Percentiles rank a stretch among this genome's conserved stretches.
phyloP scores from a whole-genome alignment of 2,797 vertebrate genomes.

The Aulostomus chinensis region DNA sequence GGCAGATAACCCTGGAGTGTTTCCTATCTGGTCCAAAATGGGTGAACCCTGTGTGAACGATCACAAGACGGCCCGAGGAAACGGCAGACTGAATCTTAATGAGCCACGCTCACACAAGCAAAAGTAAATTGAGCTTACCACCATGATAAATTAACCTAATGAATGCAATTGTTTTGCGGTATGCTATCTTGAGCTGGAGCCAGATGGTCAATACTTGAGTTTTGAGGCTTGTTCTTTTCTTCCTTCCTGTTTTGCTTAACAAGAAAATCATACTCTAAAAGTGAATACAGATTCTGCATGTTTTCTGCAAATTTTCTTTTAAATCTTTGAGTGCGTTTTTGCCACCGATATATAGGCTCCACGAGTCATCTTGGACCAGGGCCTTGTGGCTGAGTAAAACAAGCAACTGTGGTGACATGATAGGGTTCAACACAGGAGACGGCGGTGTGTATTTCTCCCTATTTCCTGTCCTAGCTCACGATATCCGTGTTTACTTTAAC shows the following conservation, averaged over 20 bases:
- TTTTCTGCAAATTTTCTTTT: constrained; percentile 20
- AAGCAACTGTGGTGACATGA: constrained; percentile 62
- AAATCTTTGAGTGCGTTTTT: constrained; percentile 24
- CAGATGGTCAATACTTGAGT: constrained; percentile 81
- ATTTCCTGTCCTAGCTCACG: constrained; percentile 64
- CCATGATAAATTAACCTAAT: constrained; percentile 86
- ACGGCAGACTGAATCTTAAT: constrained; percentile 81
- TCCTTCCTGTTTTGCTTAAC: constrained; percentile 17
- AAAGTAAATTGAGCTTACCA: constrained; percentile 85
- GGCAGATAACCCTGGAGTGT: constrained; percentile 72
- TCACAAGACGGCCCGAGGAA: constrained; percentile 77
- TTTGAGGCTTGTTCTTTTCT: constrained; percentile 43
- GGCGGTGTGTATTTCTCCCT: constrained; percentile 50
- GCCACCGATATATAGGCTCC: constrained; percentile 38
- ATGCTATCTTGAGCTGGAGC: constrained; percentile 78
- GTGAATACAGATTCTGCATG: background rate
- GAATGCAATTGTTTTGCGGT: constrained; percentile 83
- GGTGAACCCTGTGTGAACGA: constrained; percentile 72
- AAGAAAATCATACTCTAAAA: background rate
- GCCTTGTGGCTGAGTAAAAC: constrained; percentile 53
- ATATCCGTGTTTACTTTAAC: constrained; percentile 75
- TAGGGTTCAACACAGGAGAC: constrained; percentile 38
- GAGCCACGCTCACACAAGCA: constrained; percentile 75
- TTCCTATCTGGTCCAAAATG: constrained; percentile 74
- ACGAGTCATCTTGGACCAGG: constrained; percentile 23